Evolutionary conservation across 2,797 vertebrate genomes (phyloP).

Genomic region (Balearica regulorum): DNA sequence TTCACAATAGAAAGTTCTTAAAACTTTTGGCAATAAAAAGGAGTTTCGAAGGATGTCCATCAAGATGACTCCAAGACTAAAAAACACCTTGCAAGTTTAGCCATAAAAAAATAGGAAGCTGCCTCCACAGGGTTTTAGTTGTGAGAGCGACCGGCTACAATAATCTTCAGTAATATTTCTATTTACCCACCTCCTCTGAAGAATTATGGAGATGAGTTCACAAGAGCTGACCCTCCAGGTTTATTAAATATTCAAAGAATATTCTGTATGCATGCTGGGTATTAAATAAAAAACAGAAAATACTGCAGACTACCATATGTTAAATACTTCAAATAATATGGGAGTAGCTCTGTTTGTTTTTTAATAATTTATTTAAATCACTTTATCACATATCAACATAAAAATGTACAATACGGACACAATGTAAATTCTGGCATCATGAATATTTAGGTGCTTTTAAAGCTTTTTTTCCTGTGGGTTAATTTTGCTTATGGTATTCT

Average conservation of each 20-base stretch:
- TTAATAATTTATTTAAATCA: constrained; percentile 62
- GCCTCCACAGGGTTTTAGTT: neutral
- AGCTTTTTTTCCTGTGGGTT: neutral
- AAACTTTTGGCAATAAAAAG: neutral
- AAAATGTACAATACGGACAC: constrained; percentile 11
- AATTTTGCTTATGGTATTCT: neutral
- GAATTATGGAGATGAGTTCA: constrained; percentile 63
- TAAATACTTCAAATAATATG: constrained; percentile 48
- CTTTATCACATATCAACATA: constrained; percentile 50
- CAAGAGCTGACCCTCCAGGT: constrained; percentile 71
- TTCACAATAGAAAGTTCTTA: neutral
- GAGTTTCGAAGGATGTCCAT: neutral
- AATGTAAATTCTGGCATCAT: constrained; percentile 5
- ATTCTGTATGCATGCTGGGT: constrained; percentile 62
- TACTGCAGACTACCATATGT: constrained; percentile 22
- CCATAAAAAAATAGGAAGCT: neutral
- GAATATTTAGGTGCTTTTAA: constrained; percentile 33
- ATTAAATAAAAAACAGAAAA: constrained; percentile 71
- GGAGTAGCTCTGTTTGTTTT: constrained; percentile 38
- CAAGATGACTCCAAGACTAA: neutral
- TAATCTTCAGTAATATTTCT: constrained; percentile 40
- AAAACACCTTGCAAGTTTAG: neutral
- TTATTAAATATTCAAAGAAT: constrained; percentile 75
- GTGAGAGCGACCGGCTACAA: neutral
- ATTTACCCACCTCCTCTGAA: constrained; percentile 49